These are phyloP conservation scores for Scelioninae gen. 1 DNA, from an alignment of 2,888 invertebrate genomes.

Conservation along the genomic window DNA sequence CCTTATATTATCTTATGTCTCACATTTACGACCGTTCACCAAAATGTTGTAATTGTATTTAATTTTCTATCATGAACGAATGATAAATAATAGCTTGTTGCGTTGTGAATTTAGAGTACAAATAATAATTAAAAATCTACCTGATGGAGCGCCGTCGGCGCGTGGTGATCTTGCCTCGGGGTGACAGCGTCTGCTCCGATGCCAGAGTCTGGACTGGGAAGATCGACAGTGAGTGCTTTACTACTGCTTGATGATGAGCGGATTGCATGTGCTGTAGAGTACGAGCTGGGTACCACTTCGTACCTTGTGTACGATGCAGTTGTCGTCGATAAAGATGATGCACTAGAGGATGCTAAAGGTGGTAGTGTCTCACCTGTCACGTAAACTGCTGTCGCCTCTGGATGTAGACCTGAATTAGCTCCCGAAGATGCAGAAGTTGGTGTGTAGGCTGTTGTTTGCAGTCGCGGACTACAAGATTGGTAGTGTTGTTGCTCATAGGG, in stretches of 20 bases:
- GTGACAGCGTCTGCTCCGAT: constrained; percentile 97
- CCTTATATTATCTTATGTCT: too few relatives aligned
- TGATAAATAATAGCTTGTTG: constrained; percentile 22
- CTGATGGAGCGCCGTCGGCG: constrained; percentile 94
- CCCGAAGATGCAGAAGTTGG: constrained; percentile 79
- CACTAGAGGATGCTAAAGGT: constrained; percentile 85
- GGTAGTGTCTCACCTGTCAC: constrained; percentile 86
- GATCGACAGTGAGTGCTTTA: constrained; percentile 93
- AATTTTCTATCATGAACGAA: background rate
- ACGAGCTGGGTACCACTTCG: constrained; percentile 83
- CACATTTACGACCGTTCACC: too few relatives aligned
- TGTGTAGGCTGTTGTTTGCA: constrained; percentile 81
- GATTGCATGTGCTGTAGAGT: constrained; percentile 82
- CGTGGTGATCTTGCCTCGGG: constrained; percentile 86
- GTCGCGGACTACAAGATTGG: constrained; percentile 81
- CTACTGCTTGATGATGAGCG: constrained; percentile 83
- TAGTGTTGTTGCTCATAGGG: constrained; percentile 81
- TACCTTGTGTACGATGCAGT: constrained; percentile 83
- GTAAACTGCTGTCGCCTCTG: constrained; percentile 86
- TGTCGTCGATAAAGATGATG: constrained; percentile 87
- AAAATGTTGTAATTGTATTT: background rate
- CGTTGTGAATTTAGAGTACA: constrained; percentile 7
- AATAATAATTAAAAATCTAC: constrained; percentile 85
- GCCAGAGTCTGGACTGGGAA: constrained; percentile 97
- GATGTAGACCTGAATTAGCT: constrained; percentile 79